Evolutionary conservation across 2,888 invertebrate genomes (phyloP), one percentile per base, ranked within the genome.

Genomic region (Tetropium fuscum): DNA sequence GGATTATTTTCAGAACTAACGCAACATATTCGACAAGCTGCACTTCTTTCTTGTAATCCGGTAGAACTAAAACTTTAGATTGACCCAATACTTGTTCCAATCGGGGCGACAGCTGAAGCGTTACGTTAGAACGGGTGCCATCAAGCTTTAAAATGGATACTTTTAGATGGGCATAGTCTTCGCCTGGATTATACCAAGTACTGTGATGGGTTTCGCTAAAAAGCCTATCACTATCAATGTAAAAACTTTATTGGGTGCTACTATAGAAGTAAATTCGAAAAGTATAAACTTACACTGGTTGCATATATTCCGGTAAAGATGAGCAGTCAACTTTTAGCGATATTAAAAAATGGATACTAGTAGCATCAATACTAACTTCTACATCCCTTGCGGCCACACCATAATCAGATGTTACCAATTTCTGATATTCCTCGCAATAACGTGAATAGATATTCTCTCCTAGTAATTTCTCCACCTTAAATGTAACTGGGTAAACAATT

Each of bases 321-420:
- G 87, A 84, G 66, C 86, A 87, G 72, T 91, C 87, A 20, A 91
- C 82, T 69, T 87, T 84, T 1, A 92, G 80, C 70, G 83, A 85
- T 59, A 92, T 88, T 20, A 90, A 74, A 74, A 92, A 89, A 74
- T 86, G 86, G 19, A 83, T 79, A 60, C 81, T 81, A 15, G 76
- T 76, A n/a, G 51, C 49, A 25, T 86, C 84, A 2, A 89, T 85
- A 77, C 84, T 84, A 19, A 91, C 85, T 81, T 92, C 91, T 47
- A 91, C 82, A 74, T 90, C 87, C 57, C 86, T 83, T 60, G 85
- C 83, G 40, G 49, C 44, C n/a, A 83, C 79, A 41, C 87, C 83
- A 30, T 84, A 78, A 11, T 84, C 80, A 69, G 85, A 83, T 11
- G 85, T 83, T 6, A 88, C 78, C 36, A 91, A 80, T n/a, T 86